phyloP scores from a whole-genome alignment of 2,113 vertebrate genomes.

The Rostratula benghalensis region DNA sequence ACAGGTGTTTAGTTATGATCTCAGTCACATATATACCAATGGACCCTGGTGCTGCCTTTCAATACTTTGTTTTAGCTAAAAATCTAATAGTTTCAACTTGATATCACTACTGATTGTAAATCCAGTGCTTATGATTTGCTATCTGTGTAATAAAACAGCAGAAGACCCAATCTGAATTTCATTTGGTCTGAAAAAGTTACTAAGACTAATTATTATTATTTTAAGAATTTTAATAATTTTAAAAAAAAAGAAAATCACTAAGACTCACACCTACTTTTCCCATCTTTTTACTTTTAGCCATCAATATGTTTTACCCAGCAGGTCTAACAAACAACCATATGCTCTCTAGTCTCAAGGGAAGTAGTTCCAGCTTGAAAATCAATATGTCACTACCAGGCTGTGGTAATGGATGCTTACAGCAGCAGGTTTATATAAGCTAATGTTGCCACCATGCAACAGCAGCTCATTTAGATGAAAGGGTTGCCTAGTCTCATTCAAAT shows the following conservation, averaged over 20 bases:
- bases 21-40: not conserved
- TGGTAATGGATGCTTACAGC: conserved; percentile 63
- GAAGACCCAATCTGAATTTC: not conserved
- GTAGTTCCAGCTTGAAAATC: conserved; percentile 64
- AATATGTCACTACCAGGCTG: conserved; percentile 56
- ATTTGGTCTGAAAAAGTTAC: not conserved
- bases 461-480: conserved; percentile 62
- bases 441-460: not conserved
- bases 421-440: conserved; percentile 62
- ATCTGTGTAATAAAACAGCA: not conserved
- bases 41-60: not conserved
- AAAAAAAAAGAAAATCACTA: not conserved
- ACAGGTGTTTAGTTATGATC: conserved; percentile 29
- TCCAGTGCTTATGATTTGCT: not conserved
- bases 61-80: not conserved
- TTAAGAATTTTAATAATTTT: not conserved
- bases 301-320: conserved; percentile 35
- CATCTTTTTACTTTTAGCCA: not conserved
- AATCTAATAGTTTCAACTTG: not conserved
- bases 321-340: conserved; percentile 56
- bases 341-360: conserved; percentile 52
- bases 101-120: not conserved
- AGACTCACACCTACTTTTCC: not conserved
- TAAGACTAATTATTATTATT: not conserved
- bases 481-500: not conserved